These are phyloP conservation scores for Typhlichthys subterraneus DNA, from an alignment of 2,797 vertebrate genomes.

Conservation along the genomic window DNA sequence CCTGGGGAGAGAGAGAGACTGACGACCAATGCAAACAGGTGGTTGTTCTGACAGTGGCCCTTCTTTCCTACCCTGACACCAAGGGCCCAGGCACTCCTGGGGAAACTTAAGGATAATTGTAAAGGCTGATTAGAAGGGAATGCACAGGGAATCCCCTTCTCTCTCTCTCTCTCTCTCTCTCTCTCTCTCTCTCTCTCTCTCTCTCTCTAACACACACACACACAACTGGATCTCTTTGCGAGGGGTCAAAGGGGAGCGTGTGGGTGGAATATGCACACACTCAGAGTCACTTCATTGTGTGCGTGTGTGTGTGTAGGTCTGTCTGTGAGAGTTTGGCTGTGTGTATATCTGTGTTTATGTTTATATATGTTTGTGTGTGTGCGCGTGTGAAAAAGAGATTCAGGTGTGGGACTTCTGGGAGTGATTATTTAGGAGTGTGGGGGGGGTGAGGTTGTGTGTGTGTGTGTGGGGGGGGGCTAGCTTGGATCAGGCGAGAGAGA, in stretches of 20 bases:
- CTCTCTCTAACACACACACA: slow-evolving; percentile 9
- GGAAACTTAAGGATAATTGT: slow-evolving; percentile 66
- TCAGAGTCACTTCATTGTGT: slow-evolving; percentile 34
- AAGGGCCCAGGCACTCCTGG: slow-evolving; percentile 29
- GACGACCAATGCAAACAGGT: slow-evolving; percentile 76
- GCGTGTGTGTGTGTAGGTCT: not conserved
- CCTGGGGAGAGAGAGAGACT: slow-evolving; percentile 59
- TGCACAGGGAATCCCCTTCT: slow-evolving; percentile 66
- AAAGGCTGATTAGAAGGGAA: slow-evolving; percentile 66
- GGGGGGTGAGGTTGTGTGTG: slow-evolving; percentile 33
- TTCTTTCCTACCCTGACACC: slow-evolving; percentile 43
- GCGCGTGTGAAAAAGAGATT: slow-evolving; percentile 21
- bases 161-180: slow-evolving; percentile 1
- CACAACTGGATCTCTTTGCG: slow-evolving; percentile 45
- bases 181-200: slow-evolving; percentile 31
- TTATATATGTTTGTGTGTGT: not conserved
- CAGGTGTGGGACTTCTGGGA: slow-evolving; percentile 74
- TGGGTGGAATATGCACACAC: slow-evolving; percentile 48
- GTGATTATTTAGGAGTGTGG: slow-evolving; percentile 68
- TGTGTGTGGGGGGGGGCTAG: not conserved
- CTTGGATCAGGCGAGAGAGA: not conserved
- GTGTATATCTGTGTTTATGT: too few relatives aligned
- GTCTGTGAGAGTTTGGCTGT: not conserved
- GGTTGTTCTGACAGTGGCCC: slow-evolving; percentile 68
- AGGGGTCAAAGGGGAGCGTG: slow-evolving; percentile 62